These are phyloP conservation scores for Crypturellus undulatus DNA, from an alignment of 2,113 vertebrate species.

Conservation along the genomic window DNA sequence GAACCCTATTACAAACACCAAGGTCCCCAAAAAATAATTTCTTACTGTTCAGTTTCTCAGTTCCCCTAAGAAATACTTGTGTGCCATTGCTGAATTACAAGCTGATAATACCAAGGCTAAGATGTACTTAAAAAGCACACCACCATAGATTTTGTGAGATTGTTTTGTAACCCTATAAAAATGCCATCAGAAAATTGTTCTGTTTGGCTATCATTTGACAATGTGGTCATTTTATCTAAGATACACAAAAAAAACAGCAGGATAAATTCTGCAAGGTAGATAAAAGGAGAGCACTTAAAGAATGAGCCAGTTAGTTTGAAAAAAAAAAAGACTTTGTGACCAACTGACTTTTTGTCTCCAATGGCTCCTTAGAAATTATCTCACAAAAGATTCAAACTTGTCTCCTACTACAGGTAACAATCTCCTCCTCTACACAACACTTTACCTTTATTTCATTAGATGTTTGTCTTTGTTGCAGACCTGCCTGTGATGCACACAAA, in stretches of 20 bases:
- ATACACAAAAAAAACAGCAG: constrained; percentile 8
- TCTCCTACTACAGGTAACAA: neutral
- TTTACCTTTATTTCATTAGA: neutral
- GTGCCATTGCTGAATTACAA: constrained; percentile 11
- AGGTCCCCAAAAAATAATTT: neutral
- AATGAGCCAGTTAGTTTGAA: neutral
- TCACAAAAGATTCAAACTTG: neutral
- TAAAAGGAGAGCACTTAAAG: constrained; percentile 2
- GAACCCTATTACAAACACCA: neutral
- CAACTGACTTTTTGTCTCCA: neutral
- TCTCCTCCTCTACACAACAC: neutral
- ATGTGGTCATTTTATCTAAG: neutral
- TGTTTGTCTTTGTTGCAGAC: constrained; percentile 3
- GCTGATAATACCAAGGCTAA: neutral
- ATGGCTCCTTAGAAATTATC: neutral
- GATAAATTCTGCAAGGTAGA: constrained; percentile 13
- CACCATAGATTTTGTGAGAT: neutral
- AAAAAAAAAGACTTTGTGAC: neutral
- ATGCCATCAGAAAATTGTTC: constrained; percentile 1
- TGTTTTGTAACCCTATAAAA: constrained; percentile 22
- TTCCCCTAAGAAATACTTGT: fast-evolving
- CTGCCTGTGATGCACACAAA: neutral
- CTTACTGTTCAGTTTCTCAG: neutral
- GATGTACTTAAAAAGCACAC: constrained; percentile 12
- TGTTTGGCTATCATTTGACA: constrained; percentile 6